These are phyloP conservation scores for Venturia canescens DNA, from an alignment of 1,140 invertebrate genomes.

Conservation along the genomic window DNA sequence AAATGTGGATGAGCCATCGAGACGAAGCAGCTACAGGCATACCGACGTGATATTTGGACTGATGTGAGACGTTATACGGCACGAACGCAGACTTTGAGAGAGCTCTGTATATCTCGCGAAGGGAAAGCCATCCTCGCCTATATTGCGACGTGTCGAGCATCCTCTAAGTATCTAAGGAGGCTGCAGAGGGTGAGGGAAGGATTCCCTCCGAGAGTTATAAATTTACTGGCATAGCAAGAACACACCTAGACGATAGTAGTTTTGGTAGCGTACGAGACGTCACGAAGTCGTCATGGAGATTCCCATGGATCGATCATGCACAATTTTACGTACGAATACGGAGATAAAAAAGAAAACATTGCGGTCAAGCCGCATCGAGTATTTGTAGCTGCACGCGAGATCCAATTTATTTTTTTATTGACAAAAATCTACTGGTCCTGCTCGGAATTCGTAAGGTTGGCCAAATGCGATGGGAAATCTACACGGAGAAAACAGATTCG, in stretches of 20 bases:
- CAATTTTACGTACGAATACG: neutral
- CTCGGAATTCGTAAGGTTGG: too few species aligned
- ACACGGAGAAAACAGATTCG: too few species aligned
- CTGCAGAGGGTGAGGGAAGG: neutral
- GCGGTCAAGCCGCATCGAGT: too few species aligned
- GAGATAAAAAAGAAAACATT: too few species aligned
- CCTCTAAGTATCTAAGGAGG: conserved; percentile 1
- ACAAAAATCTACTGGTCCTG: too few species aligned
- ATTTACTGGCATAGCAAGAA: conserved; percentile 26
- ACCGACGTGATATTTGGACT: neutral
- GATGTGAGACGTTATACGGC: neutral
- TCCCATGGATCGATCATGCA: conserved; percentile 11
- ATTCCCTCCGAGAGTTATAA: conserved; percentile 22
- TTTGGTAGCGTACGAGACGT: conserved; percentile 13
- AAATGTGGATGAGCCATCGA: neutral
- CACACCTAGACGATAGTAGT: neutral
- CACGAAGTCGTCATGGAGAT: conserved; percentile 36
- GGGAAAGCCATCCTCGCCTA: conserved; percentile 36
- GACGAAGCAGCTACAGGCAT: neutral
- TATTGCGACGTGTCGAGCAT: conserved; percentile 37
- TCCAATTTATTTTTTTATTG: too few species aligned
- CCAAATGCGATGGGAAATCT: too few species aligned
- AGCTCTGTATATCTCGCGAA: conserved; percentile 7
- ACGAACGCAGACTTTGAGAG: conserved; percentile 1
- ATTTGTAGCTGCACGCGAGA: too few species aligned